Evolutionary conservation across 2,797 vertebrate genomes (phyloP).

Genomic region (Melanotaenia maccullochi): DNA sequence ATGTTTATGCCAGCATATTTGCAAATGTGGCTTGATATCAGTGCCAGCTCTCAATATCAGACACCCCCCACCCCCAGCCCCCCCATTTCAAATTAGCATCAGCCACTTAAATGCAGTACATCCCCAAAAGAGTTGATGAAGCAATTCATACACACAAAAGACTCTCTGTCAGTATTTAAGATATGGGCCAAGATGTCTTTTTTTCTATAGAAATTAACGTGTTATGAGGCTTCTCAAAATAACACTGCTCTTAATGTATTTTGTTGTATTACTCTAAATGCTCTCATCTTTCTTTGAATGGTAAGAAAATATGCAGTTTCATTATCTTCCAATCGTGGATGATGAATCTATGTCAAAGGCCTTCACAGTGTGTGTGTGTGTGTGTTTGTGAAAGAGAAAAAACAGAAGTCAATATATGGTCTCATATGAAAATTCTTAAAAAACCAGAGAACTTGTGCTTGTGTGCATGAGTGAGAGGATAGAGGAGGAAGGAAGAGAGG

Average conservation of each 20-base stretch:
- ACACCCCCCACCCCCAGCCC: background rate
- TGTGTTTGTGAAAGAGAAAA: conserved; percentile 22
- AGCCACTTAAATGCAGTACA: conserved; percentile 57
- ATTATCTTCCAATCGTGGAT: conserved; percentile 82
- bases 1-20: conserved; percentile 53
- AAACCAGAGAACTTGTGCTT: conserved; percentile 28
- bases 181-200: conserved; percentile 69
- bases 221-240: conserved; percentile 73
- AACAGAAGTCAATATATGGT: conserved; percentile 24
- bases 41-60: conserved; percentile 44
- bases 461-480: conserved; percentile 16
- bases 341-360: conserved; percentile 82
- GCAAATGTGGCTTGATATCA: conserved; percentile 57
- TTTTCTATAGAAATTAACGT: conserved; percentile 62
- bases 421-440: conserved; percentile 49
- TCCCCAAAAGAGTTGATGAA: conserved; percentile 66
- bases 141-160: conserved; percentile 65
- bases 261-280: conserved; percentile 82
- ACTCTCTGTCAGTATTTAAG: conserved; percentile 62
- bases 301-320: conserved; percentile 82
- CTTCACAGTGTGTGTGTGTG: conserved; percentile 58
- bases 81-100: conserved; percentile 55
- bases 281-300: conserved; percentile 83
- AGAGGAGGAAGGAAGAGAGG: conserved; percentile 27
- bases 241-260: conserved; percentile 81